phyloP scores from a whole-genome alignment of 2,888 invertebrate genomes.

The Leucozona laternaria region DNA sequence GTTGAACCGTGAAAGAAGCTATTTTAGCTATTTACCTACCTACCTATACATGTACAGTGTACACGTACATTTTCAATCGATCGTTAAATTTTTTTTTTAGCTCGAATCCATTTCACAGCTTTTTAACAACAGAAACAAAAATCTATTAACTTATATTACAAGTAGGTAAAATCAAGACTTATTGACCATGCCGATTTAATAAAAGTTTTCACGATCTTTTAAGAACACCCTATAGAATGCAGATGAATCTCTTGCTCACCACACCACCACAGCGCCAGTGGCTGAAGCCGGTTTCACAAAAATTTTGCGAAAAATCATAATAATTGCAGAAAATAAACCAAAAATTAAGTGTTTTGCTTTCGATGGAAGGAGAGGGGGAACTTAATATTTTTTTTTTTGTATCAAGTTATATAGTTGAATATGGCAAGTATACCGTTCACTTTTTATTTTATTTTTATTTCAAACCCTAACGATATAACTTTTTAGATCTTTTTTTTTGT shows the following conservation, averaged over 20 bases:
- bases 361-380: neutral
- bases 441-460: conserved; percentile 54
- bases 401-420: conserved; percentile 58
- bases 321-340: conserved; percentile 68
- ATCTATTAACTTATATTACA: too few relatives aligned
- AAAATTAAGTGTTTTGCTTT: conserved; percentile 43
- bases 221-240: conserved; percentile 30
- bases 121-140: too few relatives aligned
- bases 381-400: conserved; percentile 18
- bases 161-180: too few relatives aligned
- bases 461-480: conserved; percentile 63
- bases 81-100: too few relatives aligned
- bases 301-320: conserved; percentile 62
- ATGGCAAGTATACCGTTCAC: conserved; percentile 72
- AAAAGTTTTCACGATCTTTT: too few relatives aligned
- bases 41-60: too few relatives aligned
- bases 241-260: conserved; percentile 7
- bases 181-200: too few relatives aligned
- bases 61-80: too few relatives aligned
- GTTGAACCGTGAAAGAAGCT: too few relatives aligned
- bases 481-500: conserved; percentile 14
- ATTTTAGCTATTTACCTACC: too few relatives aligned
- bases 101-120: too few relatives aligned
- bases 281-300: conserved; percentile 21
- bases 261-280: neutral